Base-by-base conservation (phyloP, 2,113 vertebrate species). In the Terrapene triunguis region DNA sequence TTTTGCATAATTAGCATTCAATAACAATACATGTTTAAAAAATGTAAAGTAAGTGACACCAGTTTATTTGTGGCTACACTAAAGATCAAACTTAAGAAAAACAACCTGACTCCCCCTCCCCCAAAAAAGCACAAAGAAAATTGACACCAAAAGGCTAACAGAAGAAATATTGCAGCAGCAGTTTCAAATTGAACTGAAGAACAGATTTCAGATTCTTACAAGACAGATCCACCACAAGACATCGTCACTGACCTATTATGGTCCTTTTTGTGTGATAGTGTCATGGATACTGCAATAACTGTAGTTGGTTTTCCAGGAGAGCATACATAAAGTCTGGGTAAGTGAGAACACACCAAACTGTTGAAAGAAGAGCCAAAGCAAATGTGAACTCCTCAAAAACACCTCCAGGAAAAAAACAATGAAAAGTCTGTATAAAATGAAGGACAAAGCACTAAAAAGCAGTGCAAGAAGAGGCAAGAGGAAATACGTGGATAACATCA, bases 231-330 rank as follows among this genome's bases (percentile, higher is more conserved):
- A 24, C 47, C 54, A 85, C 80, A 62, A 62, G 69, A 96, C 9
- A 55, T 76, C 24, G 24, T 0, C 0, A 0, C 85, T 47, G 42
- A 21, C 32, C 87, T 90, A 76, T 80, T 90, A 59, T 90, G 69
- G 32, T 54, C 32, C 69, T 85, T 92, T 92, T 38, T 93, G 76
- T 35, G 53, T 0, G 0, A 47, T 51, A 57, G 10, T 44, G 85
- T 92, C 50, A 13, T 38, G 83, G 50, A 53, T 87, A 69, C 80
- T 47, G 42, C 32, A 80, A 10, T 89, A 80, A 84, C 12, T 80
- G 12, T n/a, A 25, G 32, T 17, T 82, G 10, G 48, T 95, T 94
- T 94, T 94, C 65, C 35, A 89, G 84, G 16, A 13, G 24, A 76
- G 22, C 72, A 57, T 35, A 14, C 10, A 55, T 44, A 84, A 0